phyloP scores from a whole-genome alignment of 2,113 vertebrate species.

The Lophura nycthemera region DNA sequence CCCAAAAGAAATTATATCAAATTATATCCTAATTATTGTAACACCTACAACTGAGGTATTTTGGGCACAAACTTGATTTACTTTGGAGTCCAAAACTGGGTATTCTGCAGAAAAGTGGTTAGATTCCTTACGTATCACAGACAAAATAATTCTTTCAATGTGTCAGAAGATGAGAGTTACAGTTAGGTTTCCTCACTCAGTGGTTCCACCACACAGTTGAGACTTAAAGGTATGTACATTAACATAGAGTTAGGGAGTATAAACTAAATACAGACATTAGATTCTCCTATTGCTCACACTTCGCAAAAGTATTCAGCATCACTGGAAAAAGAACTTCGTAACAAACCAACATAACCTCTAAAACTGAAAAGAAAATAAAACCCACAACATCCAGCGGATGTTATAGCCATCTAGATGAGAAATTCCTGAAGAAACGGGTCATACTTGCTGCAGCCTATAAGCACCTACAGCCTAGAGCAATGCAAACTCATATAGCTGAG shows the following conservation, averaged over 20 bases:
- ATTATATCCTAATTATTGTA: neutral
- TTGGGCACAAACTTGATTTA: neutral
- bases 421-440: neutral
- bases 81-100: neutral
- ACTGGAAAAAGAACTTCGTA: neutral
- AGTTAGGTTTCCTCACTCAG: neutral
- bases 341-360: conserved; percentile 30
- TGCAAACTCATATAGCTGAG: neutral
- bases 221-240: neutral
- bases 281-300: neutral
- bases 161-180: neutral
- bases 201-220: neutral
- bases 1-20: neutral
- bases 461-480: neutral
- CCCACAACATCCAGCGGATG: conserved; percentile 17
- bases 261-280: neutral
- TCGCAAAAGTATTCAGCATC: neutral
- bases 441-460: neutral
- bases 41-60: neutral
- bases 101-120: neutral
- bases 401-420: neutral
- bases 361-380: conserved; percentile 59
- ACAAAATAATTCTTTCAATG: neutral
- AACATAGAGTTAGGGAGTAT: neutral
- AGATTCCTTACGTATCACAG: neutral